Evolutionary conservation across 2,113 vertebrate genomes (phyloP), one percentile per base, ranked within the genome.

Genomic region (Hiodon alosoides): DNA sequence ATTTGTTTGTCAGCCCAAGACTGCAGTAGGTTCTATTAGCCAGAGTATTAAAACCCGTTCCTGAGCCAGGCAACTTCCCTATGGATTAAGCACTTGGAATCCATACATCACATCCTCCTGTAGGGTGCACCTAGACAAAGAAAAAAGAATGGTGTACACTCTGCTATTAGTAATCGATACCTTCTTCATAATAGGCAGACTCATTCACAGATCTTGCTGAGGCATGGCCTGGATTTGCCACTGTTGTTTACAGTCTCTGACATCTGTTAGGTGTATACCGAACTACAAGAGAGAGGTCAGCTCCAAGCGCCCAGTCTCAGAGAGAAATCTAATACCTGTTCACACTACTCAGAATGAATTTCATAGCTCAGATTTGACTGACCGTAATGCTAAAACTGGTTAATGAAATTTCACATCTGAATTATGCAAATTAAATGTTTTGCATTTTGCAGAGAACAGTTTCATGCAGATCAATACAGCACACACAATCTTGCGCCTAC

Each of bases 41-140:
- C 62, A 73, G 71, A 16, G 77, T 60, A 79, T 82, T 80, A 82
- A 75, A 87, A 83, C 67, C 83, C 47, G 67, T 5, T 68, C 77
- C 77, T 67, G 8, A 78, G 76, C 79, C 80, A 69, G 73, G 69
- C 60, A 71, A 54, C 67, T 77, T 76, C 66, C 79, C 82, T 85
- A 87, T 83, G 74, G 77, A 81, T 81, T 67, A 69, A 75, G 76
- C 76, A 31, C 79, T 78, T 54, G 77, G 72, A 75, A 68, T 81
- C 62, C 75, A 85, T 85, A 75, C 68, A 83, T 88, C 84, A 88
- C 46, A 54, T 17, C 69, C 75, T 74, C 70, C 78, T 81, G 75
- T 76, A 78, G 80, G 81, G 31, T 51, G 65, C n/a, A 55, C 80
- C 74, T 13, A 73, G 54, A 50, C 59, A 48, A 53, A 60, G 74